phyloP scores from a whole-genome alignment of 2,113 vertebrate genomes.

The Mola mola region DNA sequence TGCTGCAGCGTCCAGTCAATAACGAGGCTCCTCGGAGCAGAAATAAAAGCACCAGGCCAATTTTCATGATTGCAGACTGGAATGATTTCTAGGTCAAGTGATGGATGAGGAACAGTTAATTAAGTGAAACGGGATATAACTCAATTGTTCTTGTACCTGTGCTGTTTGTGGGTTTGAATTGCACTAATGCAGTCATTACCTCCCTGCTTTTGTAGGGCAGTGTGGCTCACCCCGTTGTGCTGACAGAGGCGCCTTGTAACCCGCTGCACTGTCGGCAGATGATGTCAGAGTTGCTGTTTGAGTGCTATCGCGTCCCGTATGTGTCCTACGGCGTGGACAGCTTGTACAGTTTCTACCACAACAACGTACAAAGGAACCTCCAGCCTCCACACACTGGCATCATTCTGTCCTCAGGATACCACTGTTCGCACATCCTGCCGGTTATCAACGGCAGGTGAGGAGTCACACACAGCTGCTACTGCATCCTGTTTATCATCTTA shows the following conservation, averaged over 20 bases:
- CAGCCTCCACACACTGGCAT: conserved; percentile 83
- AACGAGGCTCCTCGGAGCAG: too few species aligned
- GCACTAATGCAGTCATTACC: background rate
- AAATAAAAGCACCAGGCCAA: too few species aligned
- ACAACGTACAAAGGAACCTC: conserved; percentile 67
- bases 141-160: too few species aligned
- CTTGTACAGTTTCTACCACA: conserved; percentile 92
- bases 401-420: conserved; percentile 92
- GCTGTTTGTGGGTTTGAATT: background rate
- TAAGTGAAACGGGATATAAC: too few species aligned
- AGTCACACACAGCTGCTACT: background rate
- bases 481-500: too few species aligned
- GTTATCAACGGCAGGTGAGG: conserved; percentile 92
- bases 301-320: conserved; percentile 92
- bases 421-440: conserved; percentile 94
- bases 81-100: too few species aligned
- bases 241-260: conserved; percentile 83
- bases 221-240: conserved; percentile 83
- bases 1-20: too few species aligned
- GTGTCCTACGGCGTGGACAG: conserved; percentile 92
- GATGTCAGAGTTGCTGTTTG: conserved; percentile 93
- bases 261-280: conserved; percentile 85
- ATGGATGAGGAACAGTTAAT: too few species aligned
- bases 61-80: too few species aligned
- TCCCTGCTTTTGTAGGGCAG: conserved; percentile 51